Evolutionary conservation across 2,888 invertebrate species (phyloP).

Genomic region (Conops quadrifasciatus): DNA sequence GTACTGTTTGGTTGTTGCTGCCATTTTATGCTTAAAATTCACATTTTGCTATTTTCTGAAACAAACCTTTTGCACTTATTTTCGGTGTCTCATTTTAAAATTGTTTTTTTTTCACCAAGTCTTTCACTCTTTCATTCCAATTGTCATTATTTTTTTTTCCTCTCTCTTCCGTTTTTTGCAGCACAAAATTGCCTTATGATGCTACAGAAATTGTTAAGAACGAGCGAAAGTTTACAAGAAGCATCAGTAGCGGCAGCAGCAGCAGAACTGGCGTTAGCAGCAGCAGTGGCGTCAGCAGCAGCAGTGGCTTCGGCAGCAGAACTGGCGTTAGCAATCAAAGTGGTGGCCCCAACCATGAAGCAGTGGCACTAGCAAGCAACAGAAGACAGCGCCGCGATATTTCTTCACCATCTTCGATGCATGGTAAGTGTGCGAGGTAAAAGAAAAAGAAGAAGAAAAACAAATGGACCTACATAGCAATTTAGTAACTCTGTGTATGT

Average conservation of each 20-base stretch:
- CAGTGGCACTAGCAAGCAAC: slow-evolving; percentile 30
- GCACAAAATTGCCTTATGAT: slow-evolving; percentile 32
- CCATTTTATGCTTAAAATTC: slow-evolving; percentile 18
- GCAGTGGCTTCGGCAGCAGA: slow-evolving; percentile 17
- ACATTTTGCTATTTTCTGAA: not conserved
- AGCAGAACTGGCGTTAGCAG: too few relatives aligned
- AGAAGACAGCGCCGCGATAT: slow-evolving; percentile 57
- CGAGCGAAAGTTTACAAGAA: slow-evolving; percentile 50
- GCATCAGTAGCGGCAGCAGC: slow-evolving; percentile 44
- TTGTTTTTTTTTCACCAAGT: not conserved
- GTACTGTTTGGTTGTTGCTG: not conserved
- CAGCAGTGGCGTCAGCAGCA: slow-evolving; percentile 28
- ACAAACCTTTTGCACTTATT: not conserved
- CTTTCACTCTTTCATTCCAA: not conserved
- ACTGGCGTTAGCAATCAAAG: slow-evolving; percentile 39
- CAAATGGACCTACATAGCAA: not conserved
- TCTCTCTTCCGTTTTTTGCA: slow-evolving; percentile 19
- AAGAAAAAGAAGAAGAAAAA: not conserved
- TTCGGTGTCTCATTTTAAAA: not conserved
- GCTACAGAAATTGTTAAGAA: slow-evolving; percentile 45
- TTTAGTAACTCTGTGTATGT: not conserved
- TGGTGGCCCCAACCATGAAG: slow-evolving; percentile 30
- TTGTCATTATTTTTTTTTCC: slow-evolving; percentile 13
- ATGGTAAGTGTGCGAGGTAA: slow-evolving; percentile 52
- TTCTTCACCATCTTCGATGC: slow-evolving; percentile 59